Base-by-base conservation (phyloP, 2,888 invertebrate genomes). In the Chouioia cunea region DNA sequence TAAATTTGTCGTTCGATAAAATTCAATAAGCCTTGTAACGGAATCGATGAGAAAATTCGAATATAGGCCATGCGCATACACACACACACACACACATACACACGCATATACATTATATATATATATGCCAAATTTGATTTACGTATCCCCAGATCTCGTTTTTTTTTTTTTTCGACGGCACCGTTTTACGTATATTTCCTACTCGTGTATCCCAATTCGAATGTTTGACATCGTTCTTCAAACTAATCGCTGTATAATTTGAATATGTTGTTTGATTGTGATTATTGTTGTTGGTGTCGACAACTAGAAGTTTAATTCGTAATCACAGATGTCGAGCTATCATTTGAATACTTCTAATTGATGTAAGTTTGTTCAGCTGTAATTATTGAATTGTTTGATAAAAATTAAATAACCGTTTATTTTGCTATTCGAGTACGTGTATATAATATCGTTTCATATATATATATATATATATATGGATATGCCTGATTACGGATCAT, bases 251-350 rank as follows among this genome's bases (percentile, higher is more conserved):
- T 59, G n/a, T n/a, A n/a, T n/a, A 59, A 59, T 59, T 59, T 47
- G 20, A 57, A 57, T 18, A 27, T 58, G 14, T 36, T 18, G 46
- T 56, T 12, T 46, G 1, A 2, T 62, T 20, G 16, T 47, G n/a
- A n/a, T n/a, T n/a, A n/a, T 53, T 54, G 15, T 52, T 44, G 23
- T 43, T 70, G 52, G 18, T 56, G 53, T 58, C 50, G 57, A 65
- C 65, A 65, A 44, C 20, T 50, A 65, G 20, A 27, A 22, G 16
- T 16, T 48, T 54, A 36, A 23, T 48, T 58, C 64, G 47, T 56
- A 67, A 71, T 71, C 71, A 71, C 71, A 71, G 71, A 64, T 71
- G 62, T 64, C 67, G 67, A 71, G 71, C 54, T 64, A 67, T 67
- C n/a, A 27, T 54, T 27, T 46, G n/a, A 23, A 44, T 67, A 6